Base-by-base conservation (phyloP, 2,888 invertebrate species). In the Tenthredo distinguenda region DNA sequence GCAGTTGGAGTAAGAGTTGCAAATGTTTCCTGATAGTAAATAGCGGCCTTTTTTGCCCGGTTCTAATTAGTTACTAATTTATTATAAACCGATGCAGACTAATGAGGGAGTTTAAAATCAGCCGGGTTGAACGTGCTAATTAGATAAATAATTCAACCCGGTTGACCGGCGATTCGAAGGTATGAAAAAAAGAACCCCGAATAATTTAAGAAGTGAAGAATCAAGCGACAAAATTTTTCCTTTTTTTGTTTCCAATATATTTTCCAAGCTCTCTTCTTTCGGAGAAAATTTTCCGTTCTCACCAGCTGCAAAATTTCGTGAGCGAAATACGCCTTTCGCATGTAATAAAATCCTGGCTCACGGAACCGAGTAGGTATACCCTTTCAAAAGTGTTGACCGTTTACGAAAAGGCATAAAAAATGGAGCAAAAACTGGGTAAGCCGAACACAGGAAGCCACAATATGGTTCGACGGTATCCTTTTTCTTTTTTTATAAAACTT, bases 401-500 rank as follows among this genome's bases (percentile, higher is more conserved):
- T 58, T 37, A 21, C 26, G n/a, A 58, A 40, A 58, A 62, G 18
- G 81, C 62, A 31, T 77, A 31, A n/a, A 62, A 81, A 62, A 58
- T 81, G 81, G 81, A 81, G 81, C 81, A 81, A 81, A 81, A 81
- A 81, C 37, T 62, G 1, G 15, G 40, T n/a, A 81, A 40, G 21
- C 62, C 12, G 18, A 26, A n/a, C n/a, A 40, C 40, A 18, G 21
- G 50, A 10, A 40, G 5, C 81, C 81, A 62, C 81, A 81, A 62
- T 40, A 40, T 37, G 55, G 37, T 18, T n/a, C 21, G 26, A 21
- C 18, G 62, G 55, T 34, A 55, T 31, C 77, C 77, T 55, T 77
- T 77, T 77, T 55, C 26, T 34, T 31, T 26, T 77, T 21, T 26
- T 47, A 83, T 71, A 71, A 83, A 68, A 65, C 83, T 68, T 68